A percentile compares a stretch with the other conserved stretches of the same genome.
phyloP scores from a whole-genome alignment of 2,113 vertebrate species.

The rat (Rattus norvegicus) region GRCr8 NC_086027.1:2094001-2094500 shows the following conservation, averaged over 20 bases:
- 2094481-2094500: too few species aligned
- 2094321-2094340: background rate
- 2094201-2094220: background rate
- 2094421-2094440: background rate
- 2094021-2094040: background rate
- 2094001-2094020: constrained; percentile 26
- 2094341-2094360: too few species aligned
- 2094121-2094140: background rate
- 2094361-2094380: background rate
- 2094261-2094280: background rate
- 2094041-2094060: background rate
- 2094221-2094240: background rate
- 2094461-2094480: too few species aligned
- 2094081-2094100: background rate
- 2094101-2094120: background rate
- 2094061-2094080: background rate
- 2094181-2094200: background rate
- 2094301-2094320: background rate
- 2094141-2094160: background rate
- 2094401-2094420: background rate
- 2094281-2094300: background rate
- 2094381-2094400: background rate
- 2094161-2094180: too few species aligned
- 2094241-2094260: background rate
- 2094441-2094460: background rate